phyloP scores from a whole-genome alignment of 2,888 invertebrate genomes.

The Tribolium freemani region DNA sequence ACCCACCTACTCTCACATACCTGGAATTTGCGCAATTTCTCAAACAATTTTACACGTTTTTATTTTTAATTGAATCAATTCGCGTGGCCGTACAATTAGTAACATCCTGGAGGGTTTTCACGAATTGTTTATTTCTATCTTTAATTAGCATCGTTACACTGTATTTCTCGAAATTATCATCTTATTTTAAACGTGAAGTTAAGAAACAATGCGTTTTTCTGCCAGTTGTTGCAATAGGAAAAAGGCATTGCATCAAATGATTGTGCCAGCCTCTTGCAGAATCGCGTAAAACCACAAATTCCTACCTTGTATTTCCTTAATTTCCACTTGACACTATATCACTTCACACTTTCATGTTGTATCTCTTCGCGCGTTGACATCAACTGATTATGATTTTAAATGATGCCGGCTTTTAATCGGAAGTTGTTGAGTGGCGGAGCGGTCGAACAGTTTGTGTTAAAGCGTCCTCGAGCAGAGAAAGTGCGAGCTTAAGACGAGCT shows the following conservation, averaged over 20 bases:
- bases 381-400: slow-evolving; percentile 49
- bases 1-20: slow-evolving; percentile 10
- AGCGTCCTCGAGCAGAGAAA: slow-evolving; percentile 25
- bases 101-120: neutral
- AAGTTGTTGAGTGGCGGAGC: slow-evolving; percentile 49
- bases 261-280: too few species aligned
- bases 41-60: neutral
- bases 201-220: neutral
- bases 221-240: slow-evolving; percentile 21
- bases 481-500: slow-evolving; percentile 11
- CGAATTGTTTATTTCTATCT: neutral
- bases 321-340: too few species aligned
- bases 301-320: too few species aligned
- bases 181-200: neutral
- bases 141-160: too few species aligned
- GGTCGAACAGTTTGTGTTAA: slow-evolving; percentile 26
- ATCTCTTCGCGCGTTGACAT: slow-evolving; percentile 38
- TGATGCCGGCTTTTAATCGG: slow-evolving; percentile 51
- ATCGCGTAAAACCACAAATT: too few species aligned
- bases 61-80: neutral
- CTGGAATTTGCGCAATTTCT: slow-evolving; percentile 3
- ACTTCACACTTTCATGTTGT: slow-evolving; percentile 1
- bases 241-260: slow-evolving; percentile 12
- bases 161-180: too few species aligned
- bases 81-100: neutral